Evolutionary conservation across 2,888 invertebrate species (phyloP).

Genomic region (Dastarcus helophoroides): DNA sequence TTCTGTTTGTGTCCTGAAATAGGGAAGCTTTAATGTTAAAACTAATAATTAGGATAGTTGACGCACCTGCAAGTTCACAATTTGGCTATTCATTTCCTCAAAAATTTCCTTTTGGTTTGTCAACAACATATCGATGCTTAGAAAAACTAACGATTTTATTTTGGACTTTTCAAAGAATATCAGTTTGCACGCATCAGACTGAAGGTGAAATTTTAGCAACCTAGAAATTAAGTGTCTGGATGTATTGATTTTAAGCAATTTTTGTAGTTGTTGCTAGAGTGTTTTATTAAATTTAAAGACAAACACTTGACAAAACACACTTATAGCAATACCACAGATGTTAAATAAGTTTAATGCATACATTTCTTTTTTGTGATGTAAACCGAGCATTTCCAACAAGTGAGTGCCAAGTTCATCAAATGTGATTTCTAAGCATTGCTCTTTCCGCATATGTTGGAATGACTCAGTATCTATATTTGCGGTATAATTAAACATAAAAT

Average conservation of each 20-base stretch:
- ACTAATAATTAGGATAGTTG: neutral
- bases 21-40: neutral
- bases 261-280: neutral
- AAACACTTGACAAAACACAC: too few species aligned
- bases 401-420: constrained; percentile 31
- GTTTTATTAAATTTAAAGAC: too few species aligned
- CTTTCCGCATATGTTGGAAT: constrained; percentile 28
- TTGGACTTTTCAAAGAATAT: constrained; percentile 32
- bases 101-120: constrained; percentile 32
- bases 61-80: constrained; percentile 7
- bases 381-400: constrained; percentile 30
- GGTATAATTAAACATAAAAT: constrained; percentile 30
- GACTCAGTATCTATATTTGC: constrained; percentile 24
- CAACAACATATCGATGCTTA: constrained; percentile 28
- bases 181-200: constrained; percentile 19
- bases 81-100: constrained; percentile 27
- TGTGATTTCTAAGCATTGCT: constrained; percentile 32
- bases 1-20: constrained; percentile 22
- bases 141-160: constrained; percentile 31
- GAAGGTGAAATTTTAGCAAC: constrained; percentile 27
- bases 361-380: constrained; percentile 25
- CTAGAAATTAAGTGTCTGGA: constrained; percentile 17
- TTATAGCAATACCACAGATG: neutral
- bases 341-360: constrained; percentile 12
- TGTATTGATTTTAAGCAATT: neutral